These are phyloP conservation scores for Ladona fulva DNA, from an alignment of 1,140 invertebrate genomes.

Conservation along the genomic window DNA sequence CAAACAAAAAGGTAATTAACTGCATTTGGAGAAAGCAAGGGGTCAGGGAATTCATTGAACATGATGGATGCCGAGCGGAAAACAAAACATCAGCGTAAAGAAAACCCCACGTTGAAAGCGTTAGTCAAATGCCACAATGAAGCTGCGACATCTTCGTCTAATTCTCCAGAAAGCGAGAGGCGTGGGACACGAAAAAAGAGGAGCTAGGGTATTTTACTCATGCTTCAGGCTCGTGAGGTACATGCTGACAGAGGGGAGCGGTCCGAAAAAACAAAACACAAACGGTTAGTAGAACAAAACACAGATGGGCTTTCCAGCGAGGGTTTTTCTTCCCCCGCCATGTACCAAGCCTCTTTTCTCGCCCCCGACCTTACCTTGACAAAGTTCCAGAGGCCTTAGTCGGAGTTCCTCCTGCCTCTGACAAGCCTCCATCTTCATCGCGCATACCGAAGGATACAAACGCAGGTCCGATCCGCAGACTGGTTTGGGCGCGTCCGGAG, in stretches of 20 bases:
- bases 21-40: too few species aligned
- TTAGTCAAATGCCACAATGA: too few species aligned
- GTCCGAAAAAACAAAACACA: background rate
- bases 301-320: background rate
- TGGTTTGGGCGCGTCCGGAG: conserved; percentile 46
- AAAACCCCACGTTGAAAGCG: too few species aligned
- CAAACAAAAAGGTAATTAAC: too few species aligned
- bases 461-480: conserved; percentile 77
- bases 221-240: background rate
- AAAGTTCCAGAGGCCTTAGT: conserved; percentile 65
- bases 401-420: conserved; percentile 70
- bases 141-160: too few species aligned
- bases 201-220: background rate
- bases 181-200: too few species aligned
- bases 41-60: too few species aligned
- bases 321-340: background rate
- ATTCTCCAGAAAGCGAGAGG: too few species aligned
- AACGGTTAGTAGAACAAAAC: background rate
- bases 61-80: too few species aligned
- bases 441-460: conserved; percentile 72
- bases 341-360: background rate
- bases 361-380: conserved; percentile 52
- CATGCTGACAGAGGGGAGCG: background rate
- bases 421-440: conserved; percentile 79
- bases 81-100: too few species aligned